Conservation (phyloP, 1,140 invertebrate genomes). For the Drosophila carrolli region DNA sequence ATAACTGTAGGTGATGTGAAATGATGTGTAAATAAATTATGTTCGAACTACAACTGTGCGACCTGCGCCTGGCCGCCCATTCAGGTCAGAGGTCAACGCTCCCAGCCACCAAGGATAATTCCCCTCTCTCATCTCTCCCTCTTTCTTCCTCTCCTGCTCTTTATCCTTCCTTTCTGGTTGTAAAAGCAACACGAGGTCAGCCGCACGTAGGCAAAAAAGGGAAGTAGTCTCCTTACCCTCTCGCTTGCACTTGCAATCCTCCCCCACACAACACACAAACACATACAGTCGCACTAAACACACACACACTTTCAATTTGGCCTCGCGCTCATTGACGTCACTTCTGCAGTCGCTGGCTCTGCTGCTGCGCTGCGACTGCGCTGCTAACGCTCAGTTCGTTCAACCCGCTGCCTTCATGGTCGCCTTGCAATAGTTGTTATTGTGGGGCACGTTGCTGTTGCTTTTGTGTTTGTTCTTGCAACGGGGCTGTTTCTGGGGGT, state of each 20-base stretch:
- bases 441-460: constrained; percentile 48
- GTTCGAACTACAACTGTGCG: constrained; percentile 57
- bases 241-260: constrained; percentile 27
- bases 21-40: constrained; percentile 71
- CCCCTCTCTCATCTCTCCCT: constrained; percentile 2
- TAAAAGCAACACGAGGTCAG: constrained; percentile 66
- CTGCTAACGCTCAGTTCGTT: constrained; percentile 67
- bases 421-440: constrained; percentile 57
- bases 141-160: not conserved
- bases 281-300: not conserved
- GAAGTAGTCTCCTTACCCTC: constrained; percentile 8
- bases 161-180: constrained; percentile 11
- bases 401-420: constrained; percentile 72
- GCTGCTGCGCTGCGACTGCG: constrained; percentile 17
- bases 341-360: constrained; percentile 62
- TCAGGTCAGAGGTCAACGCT: constrained; percentile 71
- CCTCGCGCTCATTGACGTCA: constrained; percentile 81
- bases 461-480: constrained; percentile 1
- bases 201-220: constrained; percentile 65
- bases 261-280: constrained; percentile 17
- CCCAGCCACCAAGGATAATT: constrained; percentile 66
- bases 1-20: constrained; percentile 4
- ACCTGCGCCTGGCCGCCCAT: constrained; percentile 56
- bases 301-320: constrained; percentile 48
- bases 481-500: constrained; percentile 3